Evolutionary conservation across 2,888 invertebrate genomes (phyloP).

Genomic region (Diadegma fenestrale): DNA sequence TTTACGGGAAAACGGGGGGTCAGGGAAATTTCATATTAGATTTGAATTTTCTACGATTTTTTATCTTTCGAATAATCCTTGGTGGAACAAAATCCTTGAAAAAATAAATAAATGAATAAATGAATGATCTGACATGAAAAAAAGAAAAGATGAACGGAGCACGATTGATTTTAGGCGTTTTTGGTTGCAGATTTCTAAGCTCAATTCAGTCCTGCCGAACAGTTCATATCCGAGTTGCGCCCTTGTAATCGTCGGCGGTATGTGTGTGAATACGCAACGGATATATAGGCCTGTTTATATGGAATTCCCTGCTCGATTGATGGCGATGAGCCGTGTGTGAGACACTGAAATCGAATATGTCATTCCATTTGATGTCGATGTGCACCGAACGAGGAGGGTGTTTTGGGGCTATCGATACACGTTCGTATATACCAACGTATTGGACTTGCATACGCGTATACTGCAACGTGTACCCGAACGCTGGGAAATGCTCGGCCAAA

Average conservation of each 20-base stretch:
- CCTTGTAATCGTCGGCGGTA: neutral
- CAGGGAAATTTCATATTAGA: too few species aligned
- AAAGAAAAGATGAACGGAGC: neutral
- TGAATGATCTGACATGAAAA: too few species aligned
- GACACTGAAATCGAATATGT: constrained; percentile 70
- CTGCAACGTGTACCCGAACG: neutral
- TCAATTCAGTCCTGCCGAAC: neutral
- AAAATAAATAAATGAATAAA: neutral
- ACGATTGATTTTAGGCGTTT: neutral
- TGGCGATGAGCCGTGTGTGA: constrained; percentile 52
- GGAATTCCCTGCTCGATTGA: constrained; percentile 15
- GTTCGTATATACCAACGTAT: constrained; percentile 20
- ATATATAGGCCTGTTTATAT: neutral
- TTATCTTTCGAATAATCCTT: too few species aligned
- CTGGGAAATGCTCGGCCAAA: constrained; percentile 11
- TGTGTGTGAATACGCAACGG: neutral
- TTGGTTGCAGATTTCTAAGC: neutral
- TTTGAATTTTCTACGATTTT: too few species aligned
- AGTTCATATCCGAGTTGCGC: neutral
- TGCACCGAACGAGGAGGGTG: constrained; percentile 28
- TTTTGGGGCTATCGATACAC: constrained; percentile 42
- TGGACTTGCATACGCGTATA: neutral
- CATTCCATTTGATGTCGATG: constrained; percentile 65
- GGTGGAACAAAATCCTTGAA: too few species aligned
- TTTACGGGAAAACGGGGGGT: too few species aligned